phyloP scores from a whole-genome alignment of 2,797 vertebrate species.

The Myotis pilosus region DNA sequence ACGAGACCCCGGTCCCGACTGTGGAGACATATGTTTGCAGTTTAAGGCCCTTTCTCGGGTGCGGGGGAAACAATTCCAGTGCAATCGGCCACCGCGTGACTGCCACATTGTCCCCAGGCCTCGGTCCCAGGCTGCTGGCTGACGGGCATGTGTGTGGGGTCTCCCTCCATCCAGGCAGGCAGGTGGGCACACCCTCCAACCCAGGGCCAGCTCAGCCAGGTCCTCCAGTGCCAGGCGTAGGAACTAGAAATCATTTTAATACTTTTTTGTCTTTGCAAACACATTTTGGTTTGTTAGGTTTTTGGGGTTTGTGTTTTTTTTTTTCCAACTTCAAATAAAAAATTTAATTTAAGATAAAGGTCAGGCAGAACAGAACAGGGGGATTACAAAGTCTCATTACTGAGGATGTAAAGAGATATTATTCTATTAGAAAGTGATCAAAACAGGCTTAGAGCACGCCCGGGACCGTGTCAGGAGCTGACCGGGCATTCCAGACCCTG shows the following conservation, averaged over 20 bases:
- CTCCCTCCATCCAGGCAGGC: not conserved
- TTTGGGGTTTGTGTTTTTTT: not conserved
- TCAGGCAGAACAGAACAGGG: constrained; percentile 58
- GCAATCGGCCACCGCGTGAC: not conserved
- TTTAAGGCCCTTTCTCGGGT: constrained; percentile 41
- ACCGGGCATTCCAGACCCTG: constrained; percentile 22
- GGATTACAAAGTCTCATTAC: constrained; percentile 73
- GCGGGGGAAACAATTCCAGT: not conserved
- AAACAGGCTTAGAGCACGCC: constrained; percentile 65
- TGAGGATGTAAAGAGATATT: constrained; percentile 48
- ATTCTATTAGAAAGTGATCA: constrained; percentile 70
- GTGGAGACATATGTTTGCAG: constrained; percentile 39
- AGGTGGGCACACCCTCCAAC: not conserved
- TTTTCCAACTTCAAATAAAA: constrained; percentile 45
- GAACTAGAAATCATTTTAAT: constrained; percentile 26
- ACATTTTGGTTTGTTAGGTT: not conserved
- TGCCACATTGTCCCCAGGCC: not conserved
- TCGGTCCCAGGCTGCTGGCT: not conserved
- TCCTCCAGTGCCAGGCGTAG: not conserved
- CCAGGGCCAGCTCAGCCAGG: not conserved
- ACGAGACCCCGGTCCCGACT: not conserved
- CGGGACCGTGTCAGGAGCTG: constrained; percentile 37
- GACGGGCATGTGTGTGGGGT: rapidly evolving
- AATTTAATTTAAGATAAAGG: constrained; percentile 72
- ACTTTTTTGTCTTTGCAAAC: constrained; percentile 28